A percentile compares a stretch with the other conserved stretches of the same genome.
Conservation (phyloP, 1,140 invertebrate species). For the Habropoda laboriosa region DNA sequence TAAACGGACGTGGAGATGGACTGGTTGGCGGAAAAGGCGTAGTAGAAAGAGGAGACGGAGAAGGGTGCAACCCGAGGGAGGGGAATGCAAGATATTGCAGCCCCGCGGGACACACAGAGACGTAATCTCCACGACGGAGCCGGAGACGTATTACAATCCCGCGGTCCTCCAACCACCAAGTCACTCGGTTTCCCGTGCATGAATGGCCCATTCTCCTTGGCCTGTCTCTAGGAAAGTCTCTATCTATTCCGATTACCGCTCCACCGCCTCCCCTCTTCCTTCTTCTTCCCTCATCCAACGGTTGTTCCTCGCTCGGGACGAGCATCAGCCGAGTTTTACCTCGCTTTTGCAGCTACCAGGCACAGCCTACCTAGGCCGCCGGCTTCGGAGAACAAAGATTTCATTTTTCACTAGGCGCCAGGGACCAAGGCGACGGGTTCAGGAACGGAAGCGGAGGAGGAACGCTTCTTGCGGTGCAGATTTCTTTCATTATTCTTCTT, state of each 20-base stretch:
- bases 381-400: slow-evolving; percentile 73
- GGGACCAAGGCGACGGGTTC: slow-evolving; percentile 52
- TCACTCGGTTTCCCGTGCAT: slow-evolving; percentile 72
- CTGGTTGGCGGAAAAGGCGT: slow-evolving; percentile 40
- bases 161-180: slow-evolving; percentile 74
- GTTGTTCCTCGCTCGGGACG: slow-evolving; percentile 50
- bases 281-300: background rate
- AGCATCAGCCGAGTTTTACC: slow-evolving; percentile 62
- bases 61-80: slow-evolving; percentile 60
- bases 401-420: slow-evolving; percentile 66
- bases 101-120: slow-evolving; percentile 80
- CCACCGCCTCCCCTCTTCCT: slow-evolving; percentile 34
- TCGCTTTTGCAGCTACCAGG: slow-evolving; percentile 57
- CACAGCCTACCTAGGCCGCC: slow-evolving; percentile 36
- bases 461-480: slow-evolving; percentile 63
- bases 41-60: slow-evolving; percentile 33
- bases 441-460: slow-evolving; percentile 41
- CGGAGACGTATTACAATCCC: slow-evolving; percentile 80
- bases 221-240: slow-evolving; percentile 78
- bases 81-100: slow-evolving; percentile 81
- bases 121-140: slow-evolving; percentile 80
- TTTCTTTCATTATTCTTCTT: slow-evolving; percentile 66
- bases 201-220: slow-evolving; percentile 81
- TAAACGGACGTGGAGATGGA: slow-evolving; percentile 48
- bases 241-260: slow-evolving; percentile 77